Base-by-base conservation (phyloP, 2,888 invertebrate genomes). In the Lathronympha strigana region DNA sequence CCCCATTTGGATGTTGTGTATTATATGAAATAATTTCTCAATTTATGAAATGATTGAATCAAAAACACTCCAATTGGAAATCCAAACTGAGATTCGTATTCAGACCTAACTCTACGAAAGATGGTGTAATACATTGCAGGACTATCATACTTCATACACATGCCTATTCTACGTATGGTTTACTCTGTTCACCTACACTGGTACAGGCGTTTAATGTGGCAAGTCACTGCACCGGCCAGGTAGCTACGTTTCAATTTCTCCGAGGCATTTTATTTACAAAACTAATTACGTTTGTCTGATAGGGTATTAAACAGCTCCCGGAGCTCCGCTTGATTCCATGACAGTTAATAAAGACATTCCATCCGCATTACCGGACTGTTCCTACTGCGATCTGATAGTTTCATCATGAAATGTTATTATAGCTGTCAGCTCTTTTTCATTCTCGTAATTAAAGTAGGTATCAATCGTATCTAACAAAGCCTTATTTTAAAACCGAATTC, bases 271-370 rank as follows among this genome's bases (percentile, higher is more conserved):
- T 90, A 92, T 92, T 90, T 90, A 92, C 88, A 91, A 92, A 92
- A 92, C 88, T 92, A 92, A 92, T 92, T 90, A 92, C 88, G 87
- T 90, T 87, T 90, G 88, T 88, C 87, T 89, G 91, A 90, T 90
- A 81, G 87, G 76, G 82, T 90, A 87, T 87, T 88, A 87, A 86
- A 85, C 84, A 84, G 87, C 90, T 87, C 84, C 86, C 82, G 84
- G 79, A 77, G 83, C 81, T 78, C 78, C 81, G 76, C 81, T 87
- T 86, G 86, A 90, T 90, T 87, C 80, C 83, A 81, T 87, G 90
- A 88, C 89, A 90, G 91, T 87, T 90, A 91, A 91, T 92, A 90
- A 88, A 91, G 90, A 90, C 88, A 90, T 89, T 86, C 88, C 88
- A 73, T 86, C 83, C 79, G 82, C 83, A 84, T 88, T 87, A 67